Evolutionary conservation across 1,140 invertebrate genomes (phyloP).

Genomic region (Cheumatopsyche charites): DNA sequence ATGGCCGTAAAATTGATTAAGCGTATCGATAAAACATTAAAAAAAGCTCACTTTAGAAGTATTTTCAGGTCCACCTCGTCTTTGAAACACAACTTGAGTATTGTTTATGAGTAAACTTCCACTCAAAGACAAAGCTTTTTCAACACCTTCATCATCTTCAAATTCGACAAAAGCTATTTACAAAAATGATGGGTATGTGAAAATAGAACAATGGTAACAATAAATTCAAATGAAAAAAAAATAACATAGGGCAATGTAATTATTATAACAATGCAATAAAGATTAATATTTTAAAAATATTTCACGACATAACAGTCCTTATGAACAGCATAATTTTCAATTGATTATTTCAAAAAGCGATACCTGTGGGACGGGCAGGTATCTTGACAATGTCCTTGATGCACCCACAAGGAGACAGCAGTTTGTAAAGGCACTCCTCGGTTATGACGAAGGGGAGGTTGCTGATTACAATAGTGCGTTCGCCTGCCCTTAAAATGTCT

Average conservation of each 20-base stretch:
- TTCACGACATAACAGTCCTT: too few species aligned
- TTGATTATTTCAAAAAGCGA: conserved; percentile 27
- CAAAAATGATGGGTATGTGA: conserved; percentile 29
- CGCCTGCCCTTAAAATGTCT: conserved; percentile 33
- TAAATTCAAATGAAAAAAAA: background rate
- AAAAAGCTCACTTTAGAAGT: conserved; percentile 13
- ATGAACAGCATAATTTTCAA: conserved; percentile 37
- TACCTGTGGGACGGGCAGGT: conserved; percentile 38
- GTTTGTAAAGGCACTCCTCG: conserved; percentile 34
- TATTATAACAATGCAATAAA: background rate
- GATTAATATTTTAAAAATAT: background rate
- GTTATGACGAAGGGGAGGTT: conserved; percentile 38
- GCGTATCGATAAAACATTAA: too few species aligned
- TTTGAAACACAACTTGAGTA: conserved; percentile 21
- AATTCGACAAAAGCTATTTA: conserved; percentile 35
- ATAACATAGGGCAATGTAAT: too few species aligned
- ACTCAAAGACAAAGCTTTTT: conserved; percentile 34
- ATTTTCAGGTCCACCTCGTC: conserved; percentile 15
- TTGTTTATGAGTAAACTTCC: conserved; percentile 34
- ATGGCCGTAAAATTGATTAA: background rate
- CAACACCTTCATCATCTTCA: conserved; percentile 34
- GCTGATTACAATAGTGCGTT: conserved; percentile 35
- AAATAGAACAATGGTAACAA: background rate
- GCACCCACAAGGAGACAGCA: conserved; percentile 36
- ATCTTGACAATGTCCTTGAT: conserved; percentile 40